Conservation (phyloP, 2,797 vertebrate genomes). For the Trachops cirrhosus region DNA sequence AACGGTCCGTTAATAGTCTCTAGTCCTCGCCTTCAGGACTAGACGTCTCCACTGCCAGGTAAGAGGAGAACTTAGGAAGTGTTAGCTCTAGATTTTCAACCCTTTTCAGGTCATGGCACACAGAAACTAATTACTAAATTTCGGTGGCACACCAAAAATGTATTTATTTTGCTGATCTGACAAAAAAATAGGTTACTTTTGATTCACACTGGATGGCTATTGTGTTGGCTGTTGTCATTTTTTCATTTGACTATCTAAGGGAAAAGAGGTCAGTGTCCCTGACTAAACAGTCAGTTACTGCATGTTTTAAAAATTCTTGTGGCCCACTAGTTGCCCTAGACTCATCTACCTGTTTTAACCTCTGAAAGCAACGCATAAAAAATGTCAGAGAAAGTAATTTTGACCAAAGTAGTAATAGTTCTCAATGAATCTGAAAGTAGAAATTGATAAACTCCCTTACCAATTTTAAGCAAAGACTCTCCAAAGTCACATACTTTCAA, state of each 20-base stretch:
- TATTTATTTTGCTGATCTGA: not conserved
- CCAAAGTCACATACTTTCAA: not conserved
- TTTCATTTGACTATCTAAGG: not conserved
- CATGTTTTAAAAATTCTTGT: not conserved
- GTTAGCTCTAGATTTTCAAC: not conserved
- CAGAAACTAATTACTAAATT: not conserved
- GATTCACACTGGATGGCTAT: not conserved
- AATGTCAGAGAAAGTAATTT: not conserved
- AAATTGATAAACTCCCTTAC: not conserved
- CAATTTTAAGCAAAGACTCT: not conserved
- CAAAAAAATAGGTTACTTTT: too few relatives aligned
- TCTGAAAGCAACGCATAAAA: not conserved
- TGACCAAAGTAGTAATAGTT: not conserved
- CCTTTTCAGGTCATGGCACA: not conserved
- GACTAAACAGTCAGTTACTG: not conserved
- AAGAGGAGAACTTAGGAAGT: not conserved
- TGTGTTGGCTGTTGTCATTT: not conserved
- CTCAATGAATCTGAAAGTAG: not conserved
- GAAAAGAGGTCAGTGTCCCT: not conserved
- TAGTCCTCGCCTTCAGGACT: not conserved
- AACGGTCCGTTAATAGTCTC: not conserved
- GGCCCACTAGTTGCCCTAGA: not conserved
- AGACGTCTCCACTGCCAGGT: not conserved
- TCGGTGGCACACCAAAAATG: not conserved
- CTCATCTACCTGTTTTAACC: not conserved